These are phyloP conservation scores for Julus scandinavius DNA, from an alignment of 2,888 invertebrate genomes.

Conservation along the genomic window DNA sequence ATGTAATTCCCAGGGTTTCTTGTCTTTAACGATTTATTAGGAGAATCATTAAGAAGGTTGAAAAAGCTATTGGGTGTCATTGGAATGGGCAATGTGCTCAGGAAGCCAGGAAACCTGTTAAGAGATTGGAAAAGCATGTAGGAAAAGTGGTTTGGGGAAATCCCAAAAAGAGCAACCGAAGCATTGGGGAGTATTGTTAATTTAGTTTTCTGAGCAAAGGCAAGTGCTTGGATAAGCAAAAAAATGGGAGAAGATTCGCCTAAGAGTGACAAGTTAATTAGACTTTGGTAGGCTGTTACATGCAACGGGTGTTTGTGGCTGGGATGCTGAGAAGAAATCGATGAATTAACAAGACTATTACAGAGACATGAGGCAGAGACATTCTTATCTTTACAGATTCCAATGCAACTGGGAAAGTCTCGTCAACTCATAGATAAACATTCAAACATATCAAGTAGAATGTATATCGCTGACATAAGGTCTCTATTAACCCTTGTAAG, in stretches of 20 bases:
- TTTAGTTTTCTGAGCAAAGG: conserved; percentile 4
- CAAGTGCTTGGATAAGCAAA: background rate
- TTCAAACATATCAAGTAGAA: too few species aligned
- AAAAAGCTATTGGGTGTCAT: background rate
- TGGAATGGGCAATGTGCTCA: background rate
- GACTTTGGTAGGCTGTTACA: conserved; percentile 24
- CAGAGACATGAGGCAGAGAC: background rate
- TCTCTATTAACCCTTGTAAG: too few species aligned
- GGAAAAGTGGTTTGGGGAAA: background rate
- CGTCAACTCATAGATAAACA: background rate
- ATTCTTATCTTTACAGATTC: background rate
- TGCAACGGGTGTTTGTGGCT: conserved; percentile 35
- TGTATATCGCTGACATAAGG: too few species aligned
- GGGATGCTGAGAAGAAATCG: background rate
- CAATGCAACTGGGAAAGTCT: background rate
- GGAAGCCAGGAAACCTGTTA: conserved; percentile 16
- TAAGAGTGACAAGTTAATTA: conserved; percentile 33
- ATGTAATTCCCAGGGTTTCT: background rate
- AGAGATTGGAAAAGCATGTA: background rate
- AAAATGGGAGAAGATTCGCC: background rate
- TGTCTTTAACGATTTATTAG: background rate
- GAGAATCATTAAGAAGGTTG: background rate
- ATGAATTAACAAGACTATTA: conserved; percentile 39
- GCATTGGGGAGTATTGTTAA: background rate
- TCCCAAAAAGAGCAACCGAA: background rate